Percentiles rank a stretch among this genome's conserved stretches.
Conservation (phyloP, 2,113 vertebrate species). For the Crotalus tigris region DNA sequence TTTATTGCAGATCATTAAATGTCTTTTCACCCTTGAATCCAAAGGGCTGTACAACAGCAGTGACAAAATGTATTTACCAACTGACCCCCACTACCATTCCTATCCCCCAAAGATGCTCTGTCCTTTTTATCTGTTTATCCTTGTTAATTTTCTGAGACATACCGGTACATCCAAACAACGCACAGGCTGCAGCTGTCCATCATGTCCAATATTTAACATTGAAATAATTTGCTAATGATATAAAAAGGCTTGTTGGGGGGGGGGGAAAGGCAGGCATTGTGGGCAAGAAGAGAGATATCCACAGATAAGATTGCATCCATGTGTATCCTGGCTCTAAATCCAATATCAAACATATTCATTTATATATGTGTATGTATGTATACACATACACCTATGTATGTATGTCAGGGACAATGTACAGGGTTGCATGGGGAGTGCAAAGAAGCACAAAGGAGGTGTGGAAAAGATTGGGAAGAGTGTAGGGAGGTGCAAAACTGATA, state of each 20-base stretch:
- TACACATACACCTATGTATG: neutral
- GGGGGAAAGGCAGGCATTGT: neutral
- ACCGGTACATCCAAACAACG: neutral
- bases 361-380: neutral
- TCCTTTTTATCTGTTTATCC: neutral
- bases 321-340: neutral
- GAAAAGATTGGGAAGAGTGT: neutral
- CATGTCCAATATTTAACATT: neutral
- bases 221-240: neutral
- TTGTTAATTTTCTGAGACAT: neutral
- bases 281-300: neutral
- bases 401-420: neutral
- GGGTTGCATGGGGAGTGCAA: neutral
- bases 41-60: neutral
- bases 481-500: neutral
- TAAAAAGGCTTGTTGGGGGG: neutral
- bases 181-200: neutral
- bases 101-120: neutral
- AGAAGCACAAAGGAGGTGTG: neutral
- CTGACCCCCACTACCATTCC: neutral
- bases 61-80: neutral
- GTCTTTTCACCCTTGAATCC: neutral
- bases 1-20: neutral
- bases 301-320: neutral
- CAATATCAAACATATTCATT: neutral